Percentiles rank a stretch among this genome's conserved stretches.
phyloP scores from a whole-genome alignment of 92 coral and sea anemone species.

The Epizoanthus fatuus region DNA sequence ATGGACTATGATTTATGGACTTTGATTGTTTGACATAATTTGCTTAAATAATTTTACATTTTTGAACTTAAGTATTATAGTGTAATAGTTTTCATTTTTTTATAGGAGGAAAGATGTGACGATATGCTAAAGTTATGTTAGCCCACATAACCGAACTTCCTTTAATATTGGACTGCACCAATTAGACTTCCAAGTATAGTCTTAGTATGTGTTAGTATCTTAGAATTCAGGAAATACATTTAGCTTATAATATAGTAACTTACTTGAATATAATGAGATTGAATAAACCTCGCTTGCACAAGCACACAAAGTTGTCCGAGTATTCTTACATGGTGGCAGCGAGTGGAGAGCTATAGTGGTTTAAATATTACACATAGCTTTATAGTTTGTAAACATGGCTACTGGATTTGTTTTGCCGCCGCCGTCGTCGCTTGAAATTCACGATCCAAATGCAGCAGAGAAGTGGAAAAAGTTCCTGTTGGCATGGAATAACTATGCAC shows the following conservation, averaged over 20 bases:
- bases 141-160: neutral
- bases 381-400: too few species aligned
- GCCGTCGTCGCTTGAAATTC: too few species aligned
- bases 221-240: neutral
- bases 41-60: neutral
- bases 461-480: neutral
- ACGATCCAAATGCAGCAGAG: too few species aligned
- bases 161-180: neutral
- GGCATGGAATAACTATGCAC: slow-evolving; percentile 36
- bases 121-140: neutral
- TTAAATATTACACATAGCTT: too few species aligned
- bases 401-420: too few species aligned
- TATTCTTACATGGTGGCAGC: neutral
- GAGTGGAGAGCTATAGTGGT: too few species aligned
- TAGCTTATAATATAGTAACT: neutral
- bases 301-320: neutral
- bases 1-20: neutral
- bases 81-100: neutral
- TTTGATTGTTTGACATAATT: neutral
- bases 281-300: neutral
- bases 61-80: neutral
- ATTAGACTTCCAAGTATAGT: neutral
- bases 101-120: neutral
- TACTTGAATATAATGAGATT: neutral
- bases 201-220: neutral